These are phyloP conservation scores for Phyllotreta striolata DNA, from an alignment of 2,888 invertebrate genomes.

Conservation along the genomic window DNA sequence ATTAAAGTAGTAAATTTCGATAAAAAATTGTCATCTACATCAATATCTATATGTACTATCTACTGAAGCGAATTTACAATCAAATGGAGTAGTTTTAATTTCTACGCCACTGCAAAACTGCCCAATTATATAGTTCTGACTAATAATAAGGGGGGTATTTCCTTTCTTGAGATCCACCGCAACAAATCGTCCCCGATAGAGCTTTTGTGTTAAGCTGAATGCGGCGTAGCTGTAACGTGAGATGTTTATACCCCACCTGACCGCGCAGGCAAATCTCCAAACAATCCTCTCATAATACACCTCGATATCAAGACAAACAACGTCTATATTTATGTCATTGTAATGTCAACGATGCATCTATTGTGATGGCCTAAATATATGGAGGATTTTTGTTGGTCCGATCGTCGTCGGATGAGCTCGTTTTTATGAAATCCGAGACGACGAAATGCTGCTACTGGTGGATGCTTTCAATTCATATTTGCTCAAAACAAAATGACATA, in stretches of 20 bases:
- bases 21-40: no score
- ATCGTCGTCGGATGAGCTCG: conserved; percentile 21
- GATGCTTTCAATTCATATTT: neutral
- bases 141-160: conserved; percentile 45
- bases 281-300: conserved; percentile 51
- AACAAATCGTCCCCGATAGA: conserved; percentile 58
- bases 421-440: conserved; percentile 27
- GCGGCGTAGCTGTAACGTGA: conserved; percentile 58
- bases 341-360: conserved; percentile 59
- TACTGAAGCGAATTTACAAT: no score
- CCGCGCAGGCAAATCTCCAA: conserved; percentile 57
- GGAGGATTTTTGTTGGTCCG: conserved; percentile 27
- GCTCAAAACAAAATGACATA: no score
- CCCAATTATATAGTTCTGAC: conserved; percentile 20
- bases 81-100: neutral
- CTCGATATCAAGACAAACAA: conserved; percentile 59
- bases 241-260: conserved; percentile 57
- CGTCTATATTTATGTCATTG: conserved; percentile 61
- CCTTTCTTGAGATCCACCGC: conserved; percentile 58
- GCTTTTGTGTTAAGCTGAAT: conserved; percentile 54
- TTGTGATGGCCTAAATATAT: conserved; percentile 56
- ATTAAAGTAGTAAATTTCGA: no score
- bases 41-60: no score
- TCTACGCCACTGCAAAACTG: conserved; percentile 14
- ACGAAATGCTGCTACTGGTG: conserved; percentile 21